Base-by-base conservation (phyloP, 2,113 vertebrate species). In the Semnornis frantzii region DNA sequence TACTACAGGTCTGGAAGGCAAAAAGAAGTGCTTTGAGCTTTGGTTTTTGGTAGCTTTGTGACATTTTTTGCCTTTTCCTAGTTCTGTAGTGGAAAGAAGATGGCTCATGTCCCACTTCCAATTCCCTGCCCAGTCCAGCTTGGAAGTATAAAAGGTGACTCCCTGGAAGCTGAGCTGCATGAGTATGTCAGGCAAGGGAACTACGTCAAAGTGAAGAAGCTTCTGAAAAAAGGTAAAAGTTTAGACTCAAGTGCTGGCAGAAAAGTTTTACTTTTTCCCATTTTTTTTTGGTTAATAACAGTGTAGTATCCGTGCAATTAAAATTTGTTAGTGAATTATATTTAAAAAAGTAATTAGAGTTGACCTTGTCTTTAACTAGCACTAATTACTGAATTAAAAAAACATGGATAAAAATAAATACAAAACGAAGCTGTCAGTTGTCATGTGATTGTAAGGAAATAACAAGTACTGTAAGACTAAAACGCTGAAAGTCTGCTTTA, bases 171-270 rank as follows among this genome's bases (percentile, higher is more conserved):
- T 63, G 89, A 98, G 6, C 96, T 99, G 55, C 98, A 99, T 30
- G 97, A 96, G 4, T 98, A 95, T 85, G 97, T 98, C 39, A 95
- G 95, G 93, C 96, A 98, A 69, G 98, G 97, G n/a, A 98, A 97
- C 84, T 90, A 95, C 31, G 58, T 75, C 13, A 98, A 98, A 94
- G 95, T 98, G 87, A 98, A 98, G 93, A 98, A 98, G 77, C 93
- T 99, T 19, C 98, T 99, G 19, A 98, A 98, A 74, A 98, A 97
- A 97, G 98, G 98, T 98, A 96, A 94, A 92, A 77, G 10, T 69
- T 92, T 42, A 91, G 33, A 24, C 2, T 52, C 23, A n/a, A 6
- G 8, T 16, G 4, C 1, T 27, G 12, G 8, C 4, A 30, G 39
- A 19, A 62, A 18, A 50, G 0, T 6, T 14, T 20, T 55, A 3